A percentile compares a stretch with the other conserved stretches of the same genome.
Conservation (phyloP, 2,797 vertebrate genomes). For the Eupleurogrammus muticus region DNA sequence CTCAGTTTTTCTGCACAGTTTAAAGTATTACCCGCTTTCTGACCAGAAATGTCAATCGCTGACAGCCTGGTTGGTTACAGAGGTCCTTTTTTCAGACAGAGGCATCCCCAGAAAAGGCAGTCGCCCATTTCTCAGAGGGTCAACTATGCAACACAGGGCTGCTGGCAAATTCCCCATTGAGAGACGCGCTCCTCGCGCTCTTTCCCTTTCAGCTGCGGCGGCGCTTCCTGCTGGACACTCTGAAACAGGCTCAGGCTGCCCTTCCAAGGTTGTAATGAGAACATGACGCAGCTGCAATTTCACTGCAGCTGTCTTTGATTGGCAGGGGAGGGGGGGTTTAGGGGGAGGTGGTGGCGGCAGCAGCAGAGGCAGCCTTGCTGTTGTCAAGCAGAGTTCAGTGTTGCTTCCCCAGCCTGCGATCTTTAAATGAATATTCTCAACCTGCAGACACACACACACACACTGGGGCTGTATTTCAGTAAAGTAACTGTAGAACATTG, state of each 20-base stretch:
- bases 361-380: constrained; percentile 11
- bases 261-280: constrained; percentile 53
- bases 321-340: background rate
- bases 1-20: too few relatives aligned
- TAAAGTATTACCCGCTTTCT: background rate
- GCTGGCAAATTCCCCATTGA: constrained; percentile 55
- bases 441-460: too few relatives aligned
- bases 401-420: constrained; percentile 4
- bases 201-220: constrained; percentile 32
- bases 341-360: constrained; percentile 8
- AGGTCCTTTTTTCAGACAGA: constrained; percentile 10
- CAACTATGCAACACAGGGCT: constrained; percentile 28
- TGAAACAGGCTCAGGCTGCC: constrained; percentile 30
- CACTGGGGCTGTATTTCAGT: background rate
- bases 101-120: constrained; percentile 20
- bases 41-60: background rate
- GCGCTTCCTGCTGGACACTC: constrained; percentile 24
- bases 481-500: too few relatives aligned
- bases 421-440: background rate
- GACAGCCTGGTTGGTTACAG: background rate
- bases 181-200: constrained; percentile 22
- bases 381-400: constrained; percentile 8
- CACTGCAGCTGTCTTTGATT: constrained; percentile 54
- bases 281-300: constrained; percentile 60
- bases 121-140: constrained; percentile 2